Conservation (phyloP, 2,888 invertebrate genomes). For the Parnassius smintheus region DNA sequence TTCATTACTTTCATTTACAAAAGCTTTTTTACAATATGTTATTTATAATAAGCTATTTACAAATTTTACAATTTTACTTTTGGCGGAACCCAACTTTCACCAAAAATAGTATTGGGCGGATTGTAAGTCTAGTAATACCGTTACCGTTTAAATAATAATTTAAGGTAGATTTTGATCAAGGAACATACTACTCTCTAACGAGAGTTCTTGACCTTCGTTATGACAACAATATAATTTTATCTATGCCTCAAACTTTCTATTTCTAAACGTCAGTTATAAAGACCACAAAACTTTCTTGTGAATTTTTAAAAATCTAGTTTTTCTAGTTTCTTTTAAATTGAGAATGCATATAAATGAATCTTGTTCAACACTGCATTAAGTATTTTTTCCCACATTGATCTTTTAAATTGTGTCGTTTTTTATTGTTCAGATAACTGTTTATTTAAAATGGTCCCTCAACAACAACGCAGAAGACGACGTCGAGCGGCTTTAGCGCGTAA, state of each 20-base stretch:
- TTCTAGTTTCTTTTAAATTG: slow-evolving; percentile 59
- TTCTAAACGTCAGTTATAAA: slow-evolving; percentile 65
- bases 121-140: no score
- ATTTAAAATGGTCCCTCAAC: slow-evolving; percentile 68
- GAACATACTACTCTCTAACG: no score
- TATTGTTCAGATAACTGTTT: slow-evolving; percentile 7
- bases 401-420: slow-evolving; percentile 4
- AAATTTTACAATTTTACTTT: no score
- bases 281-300: slow-evolving; percentile 65
- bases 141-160: no score
- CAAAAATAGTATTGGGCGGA: no score
- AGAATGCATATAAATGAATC: slow-evolving; percentile 19
- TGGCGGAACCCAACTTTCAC: no score
- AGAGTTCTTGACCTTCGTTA: no score
- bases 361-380: slow-evolving; percentile 4
- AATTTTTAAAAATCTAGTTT: slow-evolving; percentile 59
- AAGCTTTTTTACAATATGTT: no score
- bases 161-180: no score
- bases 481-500: slow-evolving; percentile 62
- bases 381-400: slow-evolving; percentile 6
- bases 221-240: no score
- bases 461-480: slow-evolving; percentile 70
- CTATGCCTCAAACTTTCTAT: slow-evolving; percentile 61
- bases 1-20: no score
- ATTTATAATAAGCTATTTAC: no score